Evolutionary conservation across 2,888 invertebrate genomes (phyloP).

Genomic region (Anodontia alba): DNA sequence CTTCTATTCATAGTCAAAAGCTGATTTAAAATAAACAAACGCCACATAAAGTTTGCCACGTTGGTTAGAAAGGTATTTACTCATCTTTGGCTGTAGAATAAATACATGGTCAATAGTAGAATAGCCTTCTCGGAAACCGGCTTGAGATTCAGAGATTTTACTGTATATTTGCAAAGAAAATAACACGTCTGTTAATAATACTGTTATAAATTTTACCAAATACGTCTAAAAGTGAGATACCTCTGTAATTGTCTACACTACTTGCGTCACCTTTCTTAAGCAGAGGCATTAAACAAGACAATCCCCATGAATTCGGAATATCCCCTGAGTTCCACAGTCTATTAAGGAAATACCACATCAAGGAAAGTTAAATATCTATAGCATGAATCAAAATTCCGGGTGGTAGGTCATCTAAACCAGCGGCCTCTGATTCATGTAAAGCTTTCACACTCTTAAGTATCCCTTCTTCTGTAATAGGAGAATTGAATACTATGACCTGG

Average conservation of each 20-base stretch:
- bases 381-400: too few relatives aligned
- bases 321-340: background rate
- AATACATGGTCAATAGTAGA: constrained; percentile 20
- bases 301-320: background rate
- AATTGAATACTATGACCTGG: too few relatives aligned
- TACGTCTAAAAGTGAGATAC: constrained; percentile 1
- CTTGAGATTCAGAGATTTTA: background rate
- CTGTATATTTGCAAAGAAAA: constrained; percentile 1
- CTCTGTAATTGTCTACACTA: background rate
- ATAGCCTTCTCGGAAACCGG: constrained; percentile 17
- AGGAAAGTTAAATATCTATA: constrained; percentile 1
- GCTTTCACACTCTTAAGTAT: too few relatives aligned
- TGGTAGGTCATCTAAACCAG: too few relatives aligned
- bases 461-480: too few relatives aligned
- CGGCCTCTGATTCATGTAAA: too few relatives aligned
- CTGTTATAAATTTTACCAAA: background rate
- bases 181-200: constrained; percentile 8
- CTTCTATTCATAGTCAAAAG: background rate
- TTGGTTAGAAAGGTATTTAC: constrained; percentile 1
- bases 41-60: background rate
- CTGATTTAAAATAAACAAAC: constrained; percentile 3
- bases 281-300: background rate
- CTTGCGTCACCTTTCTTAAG: background rate
- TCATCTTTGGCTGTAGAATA: background rate
- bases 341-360: background rate